These are phyloP conservation scores for Arenicola marina DNA, from an alignment of 2,888 invertebrate genomes.

Conservation along the genomic window DNA sequence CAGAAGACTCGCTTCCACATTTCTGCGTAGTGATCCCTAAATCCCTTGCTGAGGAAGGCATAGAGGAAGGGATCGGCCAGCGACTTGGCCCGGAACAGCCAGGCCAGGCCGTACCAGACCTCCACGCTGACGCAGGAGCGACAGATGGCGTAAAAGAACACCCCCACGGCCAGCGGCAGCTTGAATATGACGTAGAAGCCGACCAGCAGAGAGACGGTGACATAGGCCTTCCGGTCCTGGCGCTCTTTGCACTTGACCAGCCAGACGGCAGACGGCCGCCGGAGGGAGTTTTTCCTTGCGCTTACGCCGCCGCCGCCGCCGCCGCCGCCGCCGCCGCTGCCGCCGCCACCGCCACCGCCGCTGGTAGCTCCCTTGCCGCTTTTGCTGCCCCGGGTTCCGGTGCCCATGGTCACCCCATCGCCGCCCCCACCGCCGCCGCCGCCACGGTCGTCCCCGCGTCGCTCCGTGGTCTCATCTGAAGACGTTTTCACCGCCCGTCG, in stretches of 20 bases:
- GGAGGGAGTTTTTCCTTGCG: no score
- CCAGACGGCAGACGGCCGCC: neutral
- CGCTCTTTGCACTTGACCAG: neutral
- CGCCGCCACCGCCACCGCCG: no score
- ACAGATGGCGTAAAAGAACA: neutral
- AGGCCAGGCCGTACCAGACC: neutral
- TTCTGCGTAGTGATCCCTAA: neutral
- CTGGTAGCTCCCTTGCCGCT: no score
- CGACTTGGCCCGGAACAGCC: neutral
- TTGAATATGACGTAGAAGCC: conserved; percentile 1
- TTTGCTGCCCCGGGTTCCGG: no score
- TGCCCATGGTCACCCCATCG: no score
- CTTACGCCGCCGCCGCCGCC: no score
- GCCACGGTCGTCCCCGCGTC: no score
- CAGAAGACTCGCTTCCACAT: neutral
- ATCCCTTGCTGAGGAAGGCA: neutral
- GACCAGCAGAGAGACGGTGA: neutral
- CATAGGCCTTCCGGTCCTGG: neutral
- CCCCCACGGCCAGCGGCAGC: neutral
- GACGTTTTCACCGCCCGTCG: no score
- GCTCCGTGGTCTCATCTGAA: no score
- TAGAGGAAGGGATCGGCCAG: neutral
- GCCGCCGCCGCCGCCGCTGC: no score
- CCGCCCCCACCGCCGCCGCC: no score
- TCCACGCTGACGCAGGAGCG: neutral